phyloP scores from a whole-genome alignment of 2,797 vertebrate species.

The Brachymystax lenok region DNA sequence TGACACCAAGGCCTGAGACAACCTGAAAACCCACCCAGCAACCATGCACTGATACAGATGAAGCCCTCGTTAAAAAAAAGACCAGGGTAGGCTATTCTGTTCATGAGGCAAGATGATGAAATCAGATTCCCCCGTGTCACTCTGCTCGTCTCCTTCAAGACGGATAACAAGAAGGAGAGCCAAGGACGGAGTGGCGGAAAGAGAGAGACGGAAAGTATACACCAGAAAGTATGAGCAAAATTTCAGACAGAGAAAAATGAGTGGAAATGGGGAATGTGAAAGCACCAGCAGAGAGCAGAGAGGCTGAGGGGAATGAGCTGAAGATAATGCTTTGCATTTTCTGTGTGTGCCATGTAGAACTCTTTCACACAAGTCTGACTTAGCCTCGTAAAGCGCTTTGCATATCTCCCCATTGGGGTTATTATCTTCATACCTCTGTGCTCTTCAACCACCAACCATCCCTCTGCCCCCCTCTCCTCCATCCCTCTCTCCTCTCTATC shows the following conservation, averaged over 20 bases:
- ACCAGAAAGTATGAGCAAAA: constrained; percentile 46
- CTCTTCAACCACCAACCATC: constrained; percentile 48
- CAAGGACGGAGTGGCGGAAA: constrained; percentile 53
- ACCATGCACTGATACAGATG: constrained; percentile 12
- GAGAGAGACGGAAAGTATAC: constrained; percentile 53
- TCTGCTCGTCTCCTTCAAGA: constrained; percentile 52
- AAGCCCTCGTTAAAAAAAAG: constrained; percentile 15
- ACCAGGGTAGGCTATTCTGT: constrained; percentile 37
- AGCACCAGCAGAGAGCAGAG: constrained; percentile 20
- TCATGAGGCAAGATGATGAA: constrained; percentile 65
- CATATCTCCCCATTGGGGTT: constrained; percentile 70
- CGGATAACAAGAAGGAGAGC: constrained; percentile 61
- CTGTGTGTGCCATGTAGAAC: constrained; percentile 55
- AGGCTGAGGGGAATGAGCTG: constrained; percentile 41
- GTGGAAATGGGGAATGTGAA: constrained; percentile 4
- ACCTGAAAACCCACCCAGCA: not conserved
- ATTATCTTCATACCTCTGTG: constrained; percentile 78
- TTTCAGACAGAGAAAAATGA: constrained; percentile 4
- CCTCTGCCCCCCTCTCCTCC: constrained; percentile 34
- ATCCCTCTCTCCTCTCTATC: constrained; percentile 41
- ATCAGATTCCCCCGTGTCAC: constrained; percentile 63
- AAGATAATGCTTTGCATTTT: constrained; percentile 48
- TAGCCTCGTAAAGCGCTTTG: constrained; percentile 65
- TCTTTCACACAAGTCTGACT: constrained; percentile 71
- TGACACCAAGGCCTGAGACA: constrained; percentile 30